phyloP scores from a whole-genome alignment of 1,140 invertebrate species.

The Papilio xuthus region DNA sequence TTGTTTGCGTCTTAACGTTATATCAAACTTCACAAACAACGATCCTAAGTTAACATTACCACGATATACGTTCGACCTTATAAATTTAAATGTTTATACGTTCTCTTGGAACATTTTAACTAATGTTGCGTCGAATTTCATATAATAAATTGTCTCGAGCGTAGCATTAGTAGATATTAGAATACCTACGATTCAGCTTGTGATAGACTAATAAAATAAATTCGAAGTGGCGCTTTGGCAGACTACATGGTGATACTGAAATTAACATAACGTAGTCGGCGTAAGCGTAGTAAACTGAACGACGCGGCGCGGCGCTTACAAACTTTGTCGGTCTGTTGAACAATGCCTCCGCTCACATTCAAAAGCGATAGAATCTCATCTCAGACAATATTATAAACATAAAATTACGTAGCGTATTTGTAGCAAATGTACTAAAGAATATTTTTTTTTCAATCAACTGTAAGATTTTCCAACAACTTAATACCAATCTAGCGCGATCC shows the following conservation, averaged over 20 bases:
- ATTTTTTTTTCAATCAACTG: constrained; percentile 31
- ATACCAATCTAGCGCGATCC: constrained; percentile 23
- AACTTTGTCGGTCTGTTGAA: constrained; percentile 61
- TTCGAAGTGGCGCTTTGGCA: constrained; percentile 56
- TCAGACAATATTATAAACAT: constrained; percentile 38
- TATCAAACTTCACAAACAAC: constrained; percentile 52
- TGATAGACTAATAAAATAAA: constrained; percentile 71
- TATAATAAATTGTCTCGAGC: constrained; percentile 63
- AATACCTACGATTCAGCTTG: constrained; percentile 55
- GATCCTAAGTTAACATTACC: constrained; percentile 58
- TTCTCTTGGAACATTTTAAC: constrained; percentile 50
- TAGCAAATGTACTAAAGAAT: neutral
- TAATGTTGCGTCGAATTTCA: constrained; percentile 58
- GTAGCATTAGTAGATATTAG: constrained; percentile 58
- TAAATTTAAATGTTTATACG: constrained; percentile 53
- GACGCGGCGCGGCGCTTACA: constrained; percentile 50
- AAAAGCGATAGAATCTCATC: constrained; percentile 49
- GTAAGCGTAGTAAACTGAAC: constrained; percentile 48
- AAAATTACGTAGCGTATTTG: constrained; percentile 9
- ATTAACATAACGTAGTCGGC: constrained; percentile 70
- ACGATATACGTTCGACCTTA: constrained; percentile 33
- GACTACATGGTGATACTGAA: constrained; percentile 57
- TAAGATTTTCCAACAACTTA: constrained; percentile 36
- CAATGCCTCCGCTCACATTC: constrained; percentile 54
- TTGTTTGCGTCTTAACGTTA: constrained; percentile 55